Evolutionary conservation across 2,888 invertebrate genomes (phyloP), one percentile per base, ranked within the genome.

Genomic region (Rotaria magnacalcarata): DNA sequence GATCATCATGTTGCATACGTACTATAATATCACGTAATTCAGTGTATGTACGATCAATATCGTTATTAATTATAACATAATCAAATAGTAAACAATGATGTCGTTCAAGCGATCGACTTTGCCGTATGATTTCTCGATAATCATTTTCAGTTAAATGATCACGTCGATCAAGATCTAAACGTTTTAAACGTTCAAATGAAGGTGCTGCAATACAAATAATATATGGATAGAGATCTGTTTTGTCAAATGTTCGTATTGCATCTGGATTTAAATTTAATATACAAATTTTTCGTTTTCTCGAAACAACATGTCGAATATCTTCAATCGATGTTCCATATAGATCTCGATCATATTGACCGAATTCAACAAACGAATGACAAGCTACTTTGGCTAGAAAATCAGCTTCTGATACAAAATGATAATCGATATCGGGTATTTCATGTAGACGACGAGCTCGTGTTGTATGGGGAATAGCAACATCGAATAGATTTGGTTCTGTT

Each of bases 391-490:
- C 27, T 54, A 54, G 11, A 41, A 84, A 84, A 11, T 54, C 84
- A 27, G 41, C 11, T 84, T 56, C 47, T 3, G 84, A 41, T 7
- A 84, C 34, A 41, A 84, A 84, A 56, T 54, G 56, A 67, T 67
- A 85, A 34, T 85, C 74, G 34, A 24, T 34, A 85, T 56, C 47
- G 19, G 16, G 47, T 11, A 67, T 43, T 85, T 85, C 74, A n/a
- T 43, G 34, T 43, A 6, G 0, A 47, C 74, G 58, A 41, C 67
- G 34, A 21, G 24, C 54, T 24, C 60, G 85, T 60, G 85, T 52
- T 60, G 67, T 60, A 60, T 67, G 75, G n/a, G 84, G 80, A 87
- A 85, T 67, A n/a, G 50, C 85, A 50, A 56, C 52, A 84, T 84
- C 84, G 54, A 84, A 84, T 21, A 84, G 7, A 34, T 50, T 52